Conservation (phyloP, 1,140 invertebrate species). For the Trinorchestia longiramus region DNA sequence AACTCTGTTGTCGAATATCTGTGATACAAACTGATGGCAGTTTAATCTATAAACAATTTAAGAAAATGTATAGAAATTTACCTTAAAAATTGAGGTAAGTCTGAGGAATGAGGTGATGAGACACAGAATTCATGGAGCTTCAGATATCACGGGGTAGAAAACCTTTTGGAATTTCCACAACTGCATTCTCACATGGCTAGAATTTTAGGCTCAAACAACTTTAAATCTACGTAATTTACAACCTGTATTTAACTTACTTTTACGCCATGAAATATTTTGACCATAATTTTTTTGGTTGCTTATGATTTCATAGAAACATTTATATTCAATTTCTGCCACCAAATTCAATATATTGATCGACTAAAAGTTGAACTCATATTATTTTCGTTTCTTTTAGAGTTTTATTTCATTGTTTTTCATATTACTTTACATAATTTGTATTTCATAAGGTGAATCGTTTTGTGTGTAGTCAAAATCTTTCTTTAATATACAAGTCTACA, state of each 20-base stretch:
- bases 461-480: background rate
- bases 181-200: background rate
- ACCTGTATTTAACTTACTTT: background rate
- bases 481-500: no score
- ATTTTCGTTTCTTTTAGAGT: background rate
- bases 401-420: background rate
- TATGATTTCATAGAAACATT: background rate
- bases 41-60: no score
- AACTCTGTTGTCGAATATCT: no score
- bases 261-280: background rate
- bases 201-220: background rate
- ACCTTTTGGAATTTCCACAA: background rate
- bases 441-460: background rate
- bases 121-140: background rate
- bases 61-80: no score
- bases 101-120: no score
- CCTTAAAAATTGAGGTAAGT: no score
- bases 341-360: background rate
- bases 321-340: background rate
- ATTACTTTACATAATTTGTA: background rate
- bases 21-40: no score
- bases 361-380: background rate
- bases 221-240: background rate
- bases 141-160: background rate
- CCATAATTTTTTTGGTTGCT: background rate